Evolutionary conservation across 2,113 vertebrate species (phyloP), one percentile per base, ranked within the genome.

Genomic region (Oncorhynchus clarkii): DNA sequence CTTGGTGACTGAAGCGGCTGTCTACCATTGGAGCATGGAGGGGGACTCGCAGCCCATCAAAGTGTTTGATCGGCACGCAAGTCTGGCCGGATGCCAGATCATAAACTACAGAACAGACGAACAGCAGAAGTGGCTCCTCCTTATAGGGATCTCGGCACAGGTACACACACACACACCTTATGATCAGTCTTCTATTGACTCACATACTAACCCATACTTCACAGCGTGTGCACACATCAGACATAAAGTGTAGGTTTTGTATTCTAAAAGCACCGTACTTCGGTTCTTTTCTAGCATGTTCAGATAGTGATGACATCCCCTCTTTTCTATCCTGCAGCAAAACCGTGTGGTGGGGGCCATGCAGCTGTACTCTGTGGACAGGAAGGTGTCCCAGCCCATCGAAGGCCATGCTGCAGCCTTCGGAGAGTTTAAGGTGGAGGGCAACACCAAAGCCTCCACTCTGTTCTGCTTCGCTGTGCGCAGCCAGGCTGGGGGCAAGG

Each of bases 21-120:
- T 96, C 73, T 98, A 91, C 87, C 96, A 97, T 84, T 97, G 96
- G 97, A 96, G 94, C 91, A 97, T 97, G 96, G 96, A 97, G 84
- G 96, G 95, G 34, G 96, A 97, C 89, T 96, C 95, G 2, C 95
- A 96, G 70, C 96, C 96, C 0, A 72, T 93, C 68, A 98, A 98
- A 91, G 94, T 97, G 84, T 97, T 96, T 29, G 96, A 96, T 82
- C 93, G 95, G 27, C 97, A 96, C 20, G 92, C 94, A 78, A 98
- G 95, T 84, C 94, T 98, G 82, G 94, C 92, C 0, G 96, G 96
- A 39, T 96, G 95, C 93, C 96, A 97, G 87, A 94, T 97, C 81
- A 97, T 97, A 81, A 96, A 98, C 88, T 97, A 96, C 89, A 94
- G 94, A 85, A 96, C 96, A 29, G 96, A 98, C 62, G 93, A 95